Base-by-base conservation (phyloP, 1,140 invertebrate species). In the Sminthurinus signatus region DNA sequence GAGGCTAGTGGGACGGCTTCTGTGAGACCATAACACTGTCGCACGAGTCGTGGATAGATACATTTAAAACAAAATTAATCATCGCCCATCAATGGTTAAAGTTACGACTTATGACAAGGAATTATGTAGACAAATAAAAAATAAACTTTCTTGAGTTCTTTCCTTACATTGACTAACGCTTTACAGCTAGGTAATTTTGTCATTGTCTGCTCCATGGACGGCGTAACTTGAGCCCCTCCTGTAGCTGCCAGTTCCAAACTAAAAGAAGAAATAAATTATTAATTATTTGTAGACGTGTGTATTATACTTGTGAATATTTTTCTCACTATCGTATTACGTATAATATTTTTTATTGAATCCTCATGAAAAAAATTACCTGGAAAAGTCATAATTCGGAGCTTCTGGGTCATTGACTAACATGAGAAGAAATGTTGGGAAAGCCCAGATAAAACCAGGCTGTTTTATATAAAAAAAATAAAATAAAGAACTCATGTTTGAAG, bases 21-120 rank as follows among this genome's bases (percentile, higher is more conserved):
- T 19, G 65, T 71, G 21, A 71, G 43, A 0, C 69, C 69, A 27
- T 65, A 71, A 21, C 48, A 31, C 68, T 69, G n/a, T 43, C 32
- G 48, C 27, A 43, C 36, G 17, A 39, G 36, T 39, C 8, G 8
- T 39, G 8, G 36, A 39, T 39, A 39, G 36, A 39, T 10, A 39
- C 8, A 39, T 39, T 10, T 39, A n/a, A 46, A 46, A 46, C 17
- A 43, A 28, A 46, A 36, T 10, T 44, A 27, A 42, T n/a, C n/a
- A n/a, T n/a, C n/a, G n/a, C n/a, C n/a, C n/a, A n/a, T 21, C 3
- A 44, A 58, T 23, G 17, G 21, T 19, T 19, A 4, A 15, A 23
- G 17, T 32, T 29, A 12, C 17, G 29, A 23, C 43, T 58, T 2
- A 19, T 27, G 25, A 8, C 29, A 23, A 36, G 17, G 48, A 60